phyloP scores from a whole-genome alignment of 2,113 vertebrate species.

The Cranoglanis bouderius region DNA sequence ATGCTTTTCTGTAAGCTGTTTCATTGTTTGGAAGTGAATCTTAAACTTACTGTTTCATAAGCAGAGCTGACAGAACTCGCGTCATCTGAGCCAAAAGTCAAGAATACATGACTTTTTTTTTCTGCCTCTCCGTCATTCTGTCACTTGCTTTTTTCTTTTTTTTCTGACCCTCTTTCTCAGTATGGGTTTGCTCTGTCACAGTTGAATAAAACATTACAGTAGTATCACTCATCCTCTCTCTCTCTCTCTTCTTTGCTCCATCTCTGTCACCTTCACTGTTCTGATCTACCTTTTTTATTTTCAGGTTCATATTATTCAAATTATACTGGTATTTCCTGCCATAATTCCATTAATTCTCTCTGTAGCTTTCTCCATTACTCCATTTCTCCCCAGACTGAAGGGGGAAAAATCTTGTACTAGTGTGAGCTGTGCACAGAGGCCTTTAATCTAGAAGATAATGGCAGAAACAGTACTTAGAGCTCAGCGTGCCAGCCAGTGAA shows the following conservation, averaged over 20 bases:
- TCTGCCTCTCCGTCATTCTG: not conserved
- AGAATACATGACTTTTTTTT: not conserved
- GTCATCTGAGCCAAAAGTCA: constrained; percentile 1
- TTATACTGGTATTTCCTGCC: not conserved
- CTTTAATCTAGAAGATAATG: not conserved
- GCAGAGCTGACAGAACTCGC: constrained; percentile 6
- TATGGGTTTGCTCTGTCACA: not conserved
- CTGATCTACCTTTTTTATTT: not conserved
- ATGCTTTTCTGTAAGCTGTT: not conserved
- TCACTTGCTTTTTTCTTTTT: not conserved
- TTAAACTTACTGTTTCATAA: not conserved
- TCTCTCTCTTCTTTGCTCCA: not conserved
- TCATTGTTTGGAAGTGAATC: not conserved
- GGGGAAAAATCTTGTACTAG: constrained; percentile 16
- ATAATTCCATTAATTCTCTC: constrained; percentile 11
- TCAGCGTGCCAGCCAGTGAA: not conserved
- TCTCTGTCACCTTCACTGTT: not conserved
- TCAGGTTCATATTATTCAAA: constrained; percentile 1
- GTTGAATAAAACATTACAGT: constrained; percentile 20
- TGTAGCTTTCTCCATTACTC: not conserved
- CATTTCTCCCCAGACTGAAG: not conserved
- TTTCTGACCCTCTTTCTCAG: constrained; percentile 1
- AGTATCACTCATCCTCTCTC: not conserved
- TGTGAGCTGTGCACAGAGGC: not conserved
- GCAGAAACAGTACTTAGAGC: constrained; percentile 12